These are phyloP conservation scores for Ceuthmochares aereus DNA, from an alignment of 2,113 vertebrate species.

Conservation along the genomic window DNA sequence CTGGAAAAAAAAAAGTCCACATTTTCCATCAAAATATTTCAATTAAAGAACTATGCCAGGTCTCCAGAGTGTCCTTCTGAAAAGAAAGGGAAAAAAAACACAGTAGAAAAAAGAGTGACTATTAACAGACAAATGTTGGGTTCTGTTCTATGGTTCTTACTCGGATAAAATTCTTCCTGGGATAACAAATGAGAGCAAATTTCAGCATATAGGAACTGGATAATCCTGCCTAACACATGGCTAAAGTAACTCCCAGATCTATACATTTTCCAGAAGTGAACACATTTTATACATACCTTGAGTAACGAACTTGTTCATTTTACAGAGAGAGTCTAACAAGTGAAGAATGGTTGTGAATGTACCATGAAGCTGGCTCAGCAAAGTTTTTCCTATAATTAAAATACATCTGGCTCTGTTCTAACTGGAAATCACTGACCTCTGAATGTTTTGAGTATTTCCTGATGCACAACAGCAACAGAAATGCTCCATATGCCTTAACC, in stretches of 20 bases:
- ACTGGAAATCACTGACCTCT: background rate
- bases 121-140: background rate
- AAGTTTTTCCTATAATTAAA: constrained; percentile 23
- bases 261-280: background rate
- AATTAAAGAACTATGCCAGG: background rate
- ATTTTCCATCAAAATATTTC: constrained; percentile 4
- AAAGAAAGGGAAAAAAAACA: background rate
- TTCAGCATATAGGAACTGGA: background rate
- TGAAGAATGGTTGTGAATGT: background rate
- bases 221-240: background rate
- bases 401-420: background rate
- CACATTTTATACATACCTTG: background rate
- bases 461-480: background rate
- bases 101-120: background rate
- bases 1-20: background rate
- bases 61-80: background rate
- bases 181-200: background rate
- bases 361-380: background rate
- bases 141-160: background rate
- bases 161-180: background rate
- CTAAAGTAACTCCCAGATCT: background rate
- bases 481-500: background rate
- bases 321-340: background rate
- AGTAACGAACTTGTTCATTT: background rate
- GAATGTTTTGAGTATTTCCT: constrained; percentile 1